Base-by-base conservation (phyloP, 1,140 invertebrate species). In the Apocrypta bakeri region DNA sequence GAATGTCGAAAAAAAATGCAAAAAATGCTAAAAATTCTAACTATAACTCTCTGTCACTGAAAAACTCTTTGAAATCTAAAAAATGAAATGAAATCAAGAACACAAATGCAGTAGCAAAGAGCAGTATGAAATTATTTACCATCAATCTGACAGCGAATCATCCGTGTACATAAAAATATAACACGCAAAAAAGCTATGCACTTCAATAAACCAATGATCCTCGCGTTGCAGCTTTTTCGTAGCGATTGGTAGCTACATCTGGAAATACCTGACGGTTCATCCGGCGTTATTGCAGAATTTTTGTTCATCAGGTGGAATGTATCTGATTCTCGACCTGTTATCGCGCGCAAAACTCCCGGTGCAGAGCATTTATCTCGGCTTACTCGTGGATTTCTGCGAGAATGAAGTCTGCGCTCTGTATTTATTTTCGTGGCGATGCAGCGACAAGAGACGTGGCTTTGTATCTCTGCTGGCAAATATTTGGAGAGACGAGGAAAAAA, bases 401-500 rank as follows among this genome's bases (percentile, higher is more conserved):
- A 71, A 48, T 17, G 75, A 71, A 6, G 83, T 83, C 31, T 88
- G 86, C 11, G 83, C 83, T 1, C 72, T 84, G 2, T 87, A 87
- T 81, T 68, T 91, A n/a, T 88, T 84, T 37, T 87, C 90, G 3
- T 91, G 90, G 90, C 56, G 27, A 31, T 83, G 86, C 1, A 25
- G 31, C 0, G 83, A 89, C 76, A 90, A 89, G 24, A 83, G 71
- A 2, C 88, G 80, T 12, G 85, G 86, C 14, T 63, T 90, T 1
- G 72, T 89, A 21, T 87, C 88, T 0, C 83, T 91, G 4, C n/a
- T 90, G 33, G 83, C 85, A 7, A 85, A 12, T 75, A 76, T 87
- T 29, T 91, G 90, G 90, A 85, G 88, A 33, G 86, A 90, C 29
- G 89, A 91, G 68, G 89, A 90, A 75, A 85, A 79, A 33, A 56